Evolutionary conservation across 1,140 invertebrate species (phyloP).

Genomic region (Episyrphus balteatus): DNA sequence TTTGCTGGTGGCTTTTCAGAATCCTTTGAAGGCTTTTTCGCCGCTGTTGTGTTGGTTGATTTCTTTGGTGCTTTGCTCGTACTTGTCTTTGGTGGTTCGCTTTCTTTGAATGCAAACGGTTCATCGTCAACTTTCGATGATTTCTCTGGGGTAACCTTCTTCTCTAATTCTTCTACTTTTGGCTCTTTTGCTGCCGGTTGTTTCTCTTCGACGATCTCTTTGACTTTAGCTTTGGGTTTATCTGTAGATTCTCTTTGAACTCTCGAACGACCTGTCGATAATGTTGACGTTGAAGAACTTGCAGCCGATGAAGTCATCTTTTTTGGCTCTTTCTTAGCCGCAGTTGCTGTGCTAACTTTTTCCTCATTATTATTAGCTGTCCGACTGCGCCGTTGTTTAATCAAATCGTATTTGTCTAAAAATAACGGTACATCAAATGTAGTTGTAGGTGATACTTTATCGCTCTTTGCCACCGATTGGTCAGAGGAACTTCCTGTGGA

Average conservation of each 20-base stretch:
- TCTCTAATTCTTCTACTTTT: conserved; percentile 12
- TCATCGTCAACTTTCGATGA: background rate
- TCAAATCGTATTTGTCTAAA: conserved; percentile 49
- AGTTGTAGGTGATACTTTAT: conserved; percentile 13
- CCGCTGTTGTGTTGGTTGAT: background rate
- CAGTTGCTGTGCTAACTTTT: conserved; percentile 14
- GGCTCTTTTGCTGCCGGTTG: conserved; percentile 15
- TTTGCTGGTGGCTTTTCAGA: conserved; percentile 16
- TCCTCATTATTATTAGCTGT: conserved; percentile 10
- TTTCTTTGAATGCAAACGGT: background rate
- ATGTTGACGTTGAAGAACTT: conserved; percentile 10
- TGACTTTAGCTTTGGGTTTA: conserved; percentile 16
- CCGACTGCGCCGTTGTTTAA: conserved; percentile 51
- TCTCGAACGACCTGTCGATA: background rate
- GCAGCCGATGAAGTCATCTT: conserved; percentile 3
- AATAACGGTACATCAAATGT: conserved; percentile 23
- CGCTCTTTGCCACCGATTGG: conserved; percentile 14
- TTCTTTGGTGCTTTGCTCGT: background rate
- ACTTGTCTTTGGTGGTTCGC: background rate
- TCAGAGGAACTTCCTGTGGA: conserved; percentile 12
- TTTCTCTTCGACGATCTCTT: background rate
- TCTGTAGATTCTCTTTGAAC: conserved; percentile 7
- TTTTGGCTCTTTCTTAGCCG: conserved; percentile 21
- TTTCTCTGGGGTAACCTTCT: background rate
- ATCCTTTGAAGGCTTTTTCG: background rate